phyloP scores from a whole-genome alignment of 2,113 vertebrate species.

The Dicaeum eximium region DNA sequence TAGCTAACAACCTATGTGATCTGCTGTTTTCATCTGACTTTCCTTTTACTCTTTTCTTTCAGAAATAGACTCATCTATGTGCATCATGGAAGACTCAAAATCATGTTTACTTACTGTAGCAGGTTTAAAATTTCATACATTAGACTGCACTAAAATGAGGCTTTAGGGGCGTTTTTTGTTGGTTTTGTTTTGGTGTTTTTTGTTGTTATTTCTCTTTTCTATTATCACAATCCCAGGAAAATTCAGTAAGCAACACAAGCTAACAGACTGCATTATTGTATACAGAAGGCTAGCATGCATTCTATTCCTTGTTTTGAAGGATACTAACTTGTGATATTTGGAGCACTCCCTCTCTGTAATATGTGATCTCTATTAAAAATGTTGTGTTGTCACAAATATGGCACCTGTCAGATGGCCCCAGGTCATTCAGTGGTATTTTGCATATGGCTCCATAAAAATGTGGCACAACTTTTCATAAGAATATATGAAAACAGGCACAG shows the following conservation, averaged over 20 bases:
- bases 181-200: not conserved
- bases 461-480: not conserved
- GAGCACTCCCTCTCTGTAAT: not conserved
- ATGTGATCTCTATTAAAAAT: not conserved
- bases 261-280: not conserved
- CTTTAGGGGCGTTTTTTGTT: not conserved
- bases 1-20: slow-evolving; percentile 50
- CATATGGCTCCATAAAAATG: not conserved
- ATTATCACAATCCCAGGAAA: not conserved
- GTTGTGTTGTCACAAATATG: not conserved
- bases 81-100: not conserved
- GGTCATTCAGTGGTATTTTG: not conserved
- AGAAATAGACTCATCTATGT: not conserved
- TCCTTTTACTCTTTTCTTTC: not conserved
- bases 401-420: not conserved
- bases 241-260: not conserved
- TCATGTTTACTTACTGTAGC: not conserved
- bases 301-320: not conserved
- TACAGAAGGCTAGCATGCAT: not conserved
- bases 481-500: not conserved
- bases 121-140: not conserved
- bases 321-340: not conserved
- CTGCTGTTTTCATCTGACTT: slow-evolving; percentile 60
- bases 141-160: not conserved
- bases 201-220: not conserved